These are phyloP conservation scores for Brachionus rotundiformis DNA, from an alignment of 1,140 invertebrate species.

Conservation along the genomic window DNA sequence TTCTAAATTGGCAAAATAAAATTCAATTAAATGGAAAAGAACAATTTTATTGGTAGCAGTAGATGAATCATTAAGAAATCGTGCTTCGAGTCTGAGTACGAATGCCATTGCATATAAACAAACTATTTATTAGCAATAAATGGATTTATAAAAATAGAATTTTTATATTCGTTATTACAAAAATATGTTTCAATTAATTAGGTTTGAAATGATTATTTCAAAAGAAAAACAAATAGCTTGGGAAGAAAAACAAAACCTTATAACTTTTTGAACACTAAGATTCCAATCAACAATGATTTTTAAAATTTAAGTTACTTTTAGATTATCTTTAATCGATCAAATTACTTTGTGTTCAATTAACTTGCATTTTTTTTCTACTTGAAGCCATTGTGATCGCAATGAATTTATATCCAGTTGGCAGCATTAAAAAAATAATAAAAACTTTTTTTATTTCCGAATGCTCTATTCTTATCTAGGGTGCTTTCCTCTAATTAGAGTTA, in stretches of 20 bases:
- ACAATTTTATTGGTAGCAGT: not conserved
- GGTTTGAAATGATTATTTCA: conserved; percentile 45
- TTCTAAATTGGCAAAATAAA: not conserved
- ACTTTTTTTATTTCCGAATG: not conserved
- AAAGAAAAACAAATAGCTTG: not conserved
- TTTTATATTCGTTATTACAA: conserved; percentile 33
- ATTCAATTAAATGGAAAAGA: not conserved
- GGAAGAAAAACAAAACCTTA: conserved; percentile 10
- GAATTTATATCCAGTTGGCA: not conserved
- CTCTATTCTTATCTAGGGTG: not conserved
- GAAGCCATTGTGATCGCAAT: not conserved
- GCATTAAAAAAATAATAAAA: not conserved
- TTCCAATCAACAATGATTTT: not conserved
- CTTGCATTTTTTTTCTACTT: not conserved
- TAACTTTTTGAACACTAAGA: not conserved
- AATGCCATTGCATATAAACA: conserved; percentile 29
- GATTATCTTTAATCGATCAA: conserved; percentile 1
- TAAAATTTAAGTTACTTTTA: not conserved
- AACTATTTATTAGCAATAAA: conserved; percentile 30
- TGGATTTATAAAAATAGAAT: not conserved
- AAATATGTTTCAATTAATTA: conserved; percentile 50
- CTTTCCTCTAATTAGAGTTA: conserved; percentile 10
- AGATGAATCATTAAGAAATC: not conserved
- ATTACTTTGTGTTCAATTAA: not conserved
- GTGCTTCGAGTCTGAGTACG: not conserved